Evolutionary conservation across 30 jellyfish, hydroid and myxozoan genomes (phyloP), one percentile per base, ranked within the genome.

Genomic region (Turritopsis rubra): DNA sequence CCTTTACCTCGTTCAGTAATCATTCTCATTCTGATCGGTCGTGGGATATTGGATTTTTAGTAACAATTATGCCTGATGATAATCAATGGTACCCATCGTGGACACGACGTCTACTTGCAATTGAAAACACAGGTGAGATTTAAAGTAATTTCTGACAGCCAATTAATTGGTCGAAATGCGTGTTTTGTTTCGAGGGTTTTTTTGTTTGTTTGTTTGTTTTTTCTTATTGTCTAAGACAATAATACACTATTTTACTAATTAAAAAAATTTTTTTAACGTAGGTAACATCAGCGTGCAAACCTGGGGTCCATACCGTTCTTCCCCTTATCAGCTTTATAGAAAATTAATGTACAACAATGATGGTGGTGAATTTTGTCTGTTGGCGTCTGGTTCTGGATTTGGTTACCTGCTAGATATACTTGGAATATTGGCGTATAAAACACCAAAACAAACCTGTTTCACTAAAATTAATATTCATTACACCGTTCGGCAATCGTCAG

Each of bases 261-360:
- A n/a, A n/a, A n/a, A n/a, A n/a, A 3, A 13, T 41, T 41, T 21
- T 1, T 21, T 17, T 66, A 66, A 66, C 27, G 7, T 17, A 66
- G 76, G 76, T 3, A 21, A 7, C 29, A 21, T 21, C 27, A 66
- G 9, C 7, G 29, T 66, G 29, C 54, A 28, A 9, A 24, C 65
- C 8, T 78, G 85, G 85, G 85, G 85, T 8, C 85, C 85, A 4
- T 78, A 78, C 41, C 77, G 85, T 16, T 78, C 85, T 24, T 78
- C 85, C 41, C 27, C 41, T 13, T 53, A 19, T 9, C 79, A 78
- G 29, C 79, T 78, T 30, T 78, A 78, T 29, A 23, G 53, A 78
- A 21, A 78, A 78, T 52, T 78, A 30, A 29, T 24, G 53, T 41
- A 41, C 60, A 21, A 7, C 8, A 29, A 29, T 52, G 79, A 52